Base-by-base conservation (phyloP, 2,797 vertebrate genomes). In the Gymnothorax javanicus region DNA sequence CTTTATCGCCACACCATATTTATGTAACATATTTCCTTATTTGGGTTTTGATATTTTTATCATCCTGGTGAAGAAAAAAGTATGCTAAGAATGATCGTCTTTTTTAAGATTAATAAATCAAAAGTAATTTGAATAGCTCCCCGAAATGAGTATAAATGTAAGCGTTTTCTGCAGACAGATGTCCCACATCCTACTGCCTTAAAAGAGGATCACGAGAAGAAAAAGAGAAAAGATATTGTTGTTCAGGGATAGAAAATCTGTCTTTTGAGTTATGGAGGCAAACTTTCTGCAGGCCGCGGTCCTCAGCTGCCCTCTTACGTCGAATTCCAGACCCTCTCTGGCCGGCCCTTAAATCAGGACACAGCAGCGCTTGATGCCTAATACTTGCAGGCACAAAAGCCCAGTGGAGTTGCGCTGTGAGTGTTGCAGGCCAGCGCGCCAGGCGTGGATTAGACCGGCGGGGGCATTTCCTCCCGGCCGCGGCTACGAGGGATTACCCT, bases 301-400 rank as follows among this genome's bases (percentile, higher is more conserved):
- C 69, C 62, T 33, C 25, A 86, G 87, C 88, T 77, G 86, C 85
- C 84, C 89, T 50, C 12, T 84, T 86, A 77, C 50, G 33, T 17
- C 88, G 60, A 5, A 87, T 86, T 86, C 82, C 50, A 85, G 86
- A 85, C 85, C 89, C 81, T 82, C 54, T 88, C 91, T 91, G 92
- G 93, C 90, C 90, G 90, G 90, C 89, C 93, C 86, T 92, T 90
- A 92, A 90, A 87, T 88, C 86, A 54, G 92, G 91, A 91, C 91
- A 88, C 62, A 91, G 89, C 91, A 59, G 91, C 92, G 94, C 92
- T 96, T 93, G 91, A 92, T 91, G 92, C 91, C 94, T 95, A 95
- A 96, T 95, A 94, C 94, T 93, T 90, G 93, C 91, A 87, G 89
- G 89, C 88, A 95, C 94, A 96, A 96, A 94, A 90, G 88, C 89